Evolutionary conservation across 2,113 vertebrate species (phyloP).

Genomic region (Gymnogyps californianus): DNA sequence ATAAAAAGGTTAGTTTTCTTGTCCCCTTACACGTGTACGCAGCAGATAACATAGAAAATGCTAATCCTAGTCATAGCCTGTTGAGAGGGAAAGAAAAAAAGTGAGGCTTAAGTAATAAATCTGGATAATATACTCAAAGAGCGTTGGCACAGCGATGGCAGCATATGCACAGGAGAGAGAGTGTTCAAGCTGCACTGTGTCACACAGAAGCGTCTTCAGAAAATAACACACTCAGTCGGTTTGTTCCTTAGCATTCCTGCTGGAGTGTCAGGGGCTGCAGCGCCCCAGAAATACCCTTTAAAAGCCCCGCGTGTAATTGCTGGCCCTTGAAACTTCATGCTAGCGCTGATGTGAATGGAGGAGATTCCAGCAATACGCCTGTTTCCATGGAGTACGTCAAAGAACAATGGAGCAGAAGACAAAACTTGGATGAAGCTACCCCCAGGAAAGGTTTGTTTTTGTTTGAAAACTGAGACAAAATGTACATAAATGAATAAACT

Average conservation of each 20-base stretch:
- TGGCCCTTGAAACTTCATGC: background rate
- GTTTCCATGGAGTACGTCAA: rapidly evolving
- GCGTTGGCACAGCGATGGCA: background rate
- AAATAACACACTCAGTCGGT: background rate
- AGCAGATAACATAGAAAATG: background rate
- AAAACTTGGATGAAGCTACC: background rate
- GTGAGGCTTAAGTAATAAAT: background rate
- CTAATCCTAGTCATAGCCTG: background rate
- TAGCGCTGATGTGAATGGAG: background rate
- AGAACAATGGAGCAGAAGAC: background rate
- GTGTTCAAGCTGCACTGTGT: background rate
- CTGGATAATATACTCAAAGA: background rate
- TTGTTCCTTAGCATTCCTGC: background rate
- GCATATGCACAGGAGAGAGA: background rate
- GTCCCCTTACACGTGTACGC: background rate
- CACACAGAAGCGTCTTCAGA: background rate
- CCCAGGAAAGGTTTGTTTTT: background rate
- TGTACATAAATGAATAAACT: constrained; percentile 20
- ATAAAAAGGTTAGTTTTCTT: background rate
- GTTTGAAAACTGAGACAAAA: constrained; percentile 28
- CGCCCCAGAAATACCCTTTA: background rate
- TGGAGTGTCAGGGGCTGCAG: background rate
- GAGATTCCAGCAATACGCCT: background rate
- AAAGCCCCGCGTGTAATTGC: background rate
- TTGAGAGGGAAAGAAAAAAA: background rate